Percentiles rank a stretch among this genome's conserved stretches.
Conservation (phyloP, 2,113 vertebrate genomes). For the Cavia aperea region DNA sequence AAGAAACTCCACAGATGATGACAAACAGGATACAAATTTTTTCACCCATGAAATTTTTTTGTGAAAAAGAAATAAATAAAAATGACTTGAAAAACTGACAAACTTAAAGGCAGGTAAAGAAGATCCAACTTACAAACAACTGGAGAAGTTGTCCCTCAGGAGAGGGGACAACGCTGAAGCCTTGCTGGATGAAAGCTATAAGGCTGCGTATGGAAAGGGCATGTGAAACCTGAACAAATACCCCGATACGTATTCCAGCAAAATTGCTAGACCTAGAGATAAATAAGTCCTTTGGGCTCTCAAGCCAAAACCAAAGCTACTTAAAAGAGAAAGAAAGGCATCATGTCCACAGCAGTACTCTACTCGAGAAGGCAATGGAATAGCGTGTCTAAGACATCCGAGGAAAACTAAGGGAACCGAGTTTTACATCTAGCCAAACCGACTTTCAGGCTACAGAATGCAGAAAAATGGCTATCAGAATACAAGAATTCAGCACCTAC, state of each 20-base stretch:
- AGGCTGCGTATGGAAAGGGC: no score
- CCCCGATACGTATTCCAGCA: not conserved
- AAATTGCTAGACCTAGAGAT: no score
- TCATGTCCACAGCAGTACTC: not conserved
- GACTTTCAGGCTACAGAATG: not conserved
- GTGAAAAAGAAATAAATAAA: not conserved
- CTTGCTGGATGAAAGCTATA: no score
- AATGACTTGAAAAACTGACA: not conserved
- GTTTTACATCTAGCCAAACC: not conserved
- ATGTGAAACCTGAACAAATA: not conserved
- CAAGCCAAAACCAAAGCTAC: not conserved
- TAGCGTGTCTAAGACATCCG: not conserved
- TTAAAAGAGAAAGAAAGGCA: not conserved
- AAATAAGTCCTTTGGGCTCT: not conserved
- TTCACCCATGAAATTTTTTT: not conserved
- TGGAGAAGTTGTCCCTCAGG: not conserved
- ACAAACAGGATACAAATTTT: not conserved
- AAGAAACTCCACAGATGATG: not conserved
- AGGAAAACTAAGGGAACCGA: not conserved
- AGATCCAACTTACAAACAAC: not conserved
- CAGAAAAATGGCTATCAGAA: not conserved
- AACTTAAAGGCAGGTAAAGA: not conserved
- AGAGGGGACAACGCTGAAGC: not conserved
- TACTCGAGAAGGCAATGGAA: fast-evolving
- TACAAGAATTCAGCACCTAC: fast-evolving